Evolutionary conservation across 2,797 vertebrate species (phyloP), one percentile per base, ranked within the genome.

Genomic region (Epinephelus malabaricus): DNA sequence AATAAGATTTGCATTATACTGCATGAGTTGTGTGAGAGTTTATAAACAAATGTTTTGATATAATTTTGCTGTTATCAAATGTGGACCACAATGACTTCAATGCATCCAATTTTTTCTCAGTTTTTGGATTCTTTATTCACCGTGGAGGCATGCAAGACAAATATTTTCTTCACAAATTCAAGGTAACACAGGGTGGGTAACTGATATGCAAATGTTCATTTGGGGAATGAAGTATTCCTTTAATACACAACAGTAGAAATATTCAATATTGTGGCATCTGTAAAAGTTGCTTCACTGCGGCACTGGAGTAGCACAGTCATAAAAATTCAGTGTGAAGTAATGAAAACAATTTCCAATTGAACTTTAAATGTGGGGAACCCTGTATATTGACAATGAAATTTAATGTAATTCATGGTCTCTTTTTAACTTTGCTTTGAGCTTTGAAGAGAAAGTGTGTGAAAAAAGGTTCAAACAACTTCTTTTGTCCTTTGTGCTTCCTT

Each of bases 341-440:
- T 70, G n/a, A 53, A 76, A 80, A 75, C 38, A 58, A 60, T 61
- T 71, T 72, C n/a, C 18, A 56, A 40, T 25, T 55, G 50, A 69
- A 64, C 15, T 15, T 30, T 2, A 60, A 53, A 10, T 19, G 58
- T 38, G 18, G 47, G 17, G 6, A 59, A 82, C 3, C 15, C 61
- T 53, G 55, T 40, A 45, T 67, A 77, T 55, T 70, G 55, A 81
- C 27, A 75, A 53, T 54, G 27, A 47, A 63, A 76, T 45, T 18
- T n/a, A 1, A 73, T 23, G 14, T 14, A 50, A 51, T 59, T 55
- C 76, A n/a, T 60, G 55, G 59, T 60, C 10, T 4, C 14, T 62
- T 63, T 71, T 63, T 64, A 40, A 67, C 12, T 34, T 62, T 59
- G 11, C 40, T 43, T 43, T 43, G 40, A 43, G 64, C 30, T 55